Percentiles rank a stretch among this genome's conserved stretches.
Conservation (phyloP, 2,888 invertebrate species). For the Eupithecia subfuscata region DNA sequence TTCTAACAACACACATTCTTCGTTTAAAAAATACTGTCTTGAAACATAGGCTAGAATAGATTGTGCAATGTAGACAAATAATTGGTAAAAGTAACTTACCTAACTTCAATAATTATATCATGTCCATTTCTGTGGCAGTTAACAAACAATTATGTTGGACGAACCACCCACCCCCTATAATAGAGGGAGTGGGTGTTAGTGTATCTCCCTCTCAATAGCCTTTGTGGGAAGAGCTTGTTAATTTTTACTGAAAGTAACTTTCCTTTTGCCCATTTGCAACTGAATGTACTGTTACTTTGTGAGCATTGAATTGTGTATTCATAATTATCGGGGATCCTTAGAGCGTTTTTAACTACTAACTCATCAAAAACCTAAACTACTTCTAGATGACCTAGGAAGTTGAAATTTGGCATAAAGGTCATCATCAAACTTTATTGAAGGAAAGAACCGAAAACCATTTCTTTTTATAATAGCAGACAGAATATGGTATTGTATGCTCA, state of each 20-base stretch:
- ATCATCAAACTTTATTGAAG: too few species aligned
- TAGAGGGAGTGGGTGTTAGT: constrained; percentile 6
- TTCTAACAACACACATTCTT: background rate
- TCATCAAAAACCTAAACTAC: too few species aligned
- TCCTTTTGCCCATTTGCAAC: constrained; percentile 13
- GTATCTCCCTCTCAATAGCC: constrained; percentile 17
- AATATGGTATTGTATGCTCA: background rate
- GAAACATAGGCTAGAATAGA: background rate
- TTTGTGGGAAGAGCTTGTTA: constrained; percentile 22
- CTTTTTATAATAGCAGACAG: too few species aligned
- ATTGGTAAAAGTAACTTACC: background rate
- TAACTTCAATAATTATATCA: background rate
- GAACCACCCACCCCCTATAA: constrained; percentile 19
- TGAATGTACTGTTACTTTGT: background rate
- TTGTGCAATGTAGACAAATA: background rate
- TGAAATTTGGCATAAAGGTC: too few species aligned
- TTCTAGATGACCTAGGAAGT: too few species aligned
- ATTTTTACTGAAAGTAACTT: constrained; percentile 29
- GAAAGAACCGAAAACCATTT: too few species aligned
- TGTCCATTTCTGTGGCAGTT: background rate
- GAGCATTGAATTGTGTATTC: background rate
- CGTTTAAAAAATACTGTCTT: background rate
- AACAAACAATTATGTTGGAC: background rate
- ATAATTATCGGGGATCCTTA: background rate
- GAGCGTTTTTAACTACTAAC: background rate